Conservation (phyloP, 2,113 vertebrate species). For the Arvicanthis niloticus region DNA sequence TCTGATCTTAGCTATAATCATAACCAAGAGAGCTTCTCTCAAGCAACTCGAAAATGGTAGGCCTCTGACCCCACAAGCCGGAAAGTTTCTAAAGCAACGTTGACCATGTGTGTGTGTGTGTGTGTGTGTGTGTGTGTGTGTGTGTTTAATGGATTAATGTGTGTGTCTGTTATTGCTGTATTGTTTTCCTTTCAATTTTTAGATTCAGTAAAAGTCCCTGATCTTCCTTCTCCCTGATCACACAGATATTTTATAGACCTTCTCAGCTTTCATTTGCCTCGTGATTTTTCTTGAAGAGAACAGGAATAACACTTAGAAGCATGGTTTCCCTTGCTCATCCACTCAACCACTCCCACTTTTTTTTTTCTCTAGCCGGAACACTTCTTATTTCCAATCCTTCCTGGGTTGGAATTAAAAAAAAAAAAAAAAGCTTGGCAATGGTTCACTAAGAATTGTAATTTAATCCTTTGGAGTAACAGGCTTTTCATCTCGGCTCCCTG, state of each 20-base stretch:
- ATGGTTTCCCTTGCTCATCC: constrained; percentile 52
- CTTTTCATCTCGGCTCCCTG: constrained; percentile 80
- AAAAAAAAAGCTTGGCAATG: constrained; percentile 79
- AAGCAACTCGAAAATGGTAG: constrained; percentile 47
- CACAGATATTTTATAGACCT: constrained; percentile 61
- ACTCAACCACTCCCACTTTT: constrained; percentile 52
- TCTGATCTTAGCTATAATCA: neutral
- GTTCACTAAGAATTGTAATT: constrained; percentile 83
- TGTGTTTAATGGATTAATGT: constrained; percentile 26
- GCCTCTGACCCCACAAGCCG: neutral
- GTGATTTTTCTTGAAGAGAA: constrained; percentile 55
- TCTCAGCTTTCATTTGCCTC: constrained; percentile 57
- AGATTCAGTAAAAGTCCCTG: constrained; percentile 32
- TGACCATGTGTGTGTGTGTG: no score
- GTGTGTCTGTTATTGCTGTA: neutral
- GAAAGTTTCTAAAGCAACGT: neutral
- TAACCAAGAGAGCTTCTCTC: neutral
- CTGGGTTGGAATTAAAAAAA: constrained; percentile 54
- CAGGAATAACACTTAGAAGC: constrained; percentile 38
- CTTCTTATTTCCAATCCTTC: constrained; percentile 78
- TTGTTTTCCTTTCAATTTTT: constrained; percentile 11
- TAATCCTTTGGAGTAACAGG: constrained; percentile 83
- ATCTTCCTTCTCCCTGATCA: constrained; percentile 8
- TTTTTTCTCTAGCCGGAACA: constrained; percentile 43
- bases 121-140: no score